Evolutionary conservation across 2,113 vertebrate species (phyloP).

Genomic region (Lagenorhynchus albirostris): DNA sequence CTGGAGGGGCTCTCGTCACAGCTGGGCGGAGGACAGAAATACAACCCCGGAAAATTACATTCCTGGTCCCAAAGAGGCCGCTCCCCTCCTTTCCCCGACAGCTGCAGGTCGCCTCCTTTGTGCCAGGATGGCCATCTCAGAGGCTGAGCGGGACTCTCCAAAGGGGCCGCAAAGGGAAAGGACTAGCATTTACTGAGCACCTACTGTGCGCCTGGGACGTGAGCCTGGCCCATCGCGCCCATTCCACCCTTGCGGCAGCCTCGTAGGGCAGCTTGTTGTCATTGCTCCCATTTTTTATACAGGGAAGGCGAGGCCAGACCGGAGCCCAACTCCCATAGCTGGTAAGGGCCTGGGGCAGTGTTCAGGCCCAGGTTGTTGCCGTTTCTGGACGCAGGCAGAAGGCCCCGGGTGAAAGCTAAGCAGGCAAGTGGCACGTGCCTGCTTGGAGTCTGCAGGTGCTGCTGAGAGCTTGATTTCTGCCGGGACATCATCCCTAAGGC

Average conservation of each 20-base stretch:
- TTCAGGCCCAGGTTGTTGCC: neutral
- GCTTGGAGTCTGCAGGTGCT: neutral
- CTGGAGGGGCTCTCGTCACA: neutral
- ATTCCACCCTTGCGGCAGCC: fast-evolving
- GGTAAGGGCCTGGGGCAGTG: fast-evolving
- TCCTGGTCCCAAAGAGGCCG: neutral
- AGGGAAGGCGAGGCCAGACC: neutral
- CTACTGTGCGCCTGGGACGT: neutral
- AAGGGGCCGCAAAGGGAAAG: neutral
- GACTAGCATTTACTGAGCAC: neutral
- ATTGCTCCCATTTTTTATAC: fast-evolving
- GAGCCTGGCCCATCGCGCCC: fast-evolving
- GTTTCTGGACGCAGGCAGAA: fast-evolving
- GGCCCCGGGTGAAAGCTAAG: neutral
- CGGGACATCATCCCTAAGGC: neutral
- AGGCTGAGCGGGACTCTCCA: neutral
- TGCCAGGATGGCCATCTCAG: neutral
- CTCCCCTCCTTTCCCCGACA: neutral
- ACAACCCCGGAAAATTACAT: neutral
- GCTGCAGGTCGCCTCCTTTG: neutral
- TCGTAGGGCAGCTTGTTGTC: neutral
- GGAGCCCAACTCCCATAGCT: neutral
- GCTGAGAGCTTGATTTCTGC: neutral
- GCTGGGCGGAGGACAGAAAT: neutral
- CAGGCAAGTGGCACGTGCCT: too few relatives aligned